Evolutionary conservation across 2,888 invertebrate species (phyloP).

Genomic region (Stenurella melanura): DNA sequence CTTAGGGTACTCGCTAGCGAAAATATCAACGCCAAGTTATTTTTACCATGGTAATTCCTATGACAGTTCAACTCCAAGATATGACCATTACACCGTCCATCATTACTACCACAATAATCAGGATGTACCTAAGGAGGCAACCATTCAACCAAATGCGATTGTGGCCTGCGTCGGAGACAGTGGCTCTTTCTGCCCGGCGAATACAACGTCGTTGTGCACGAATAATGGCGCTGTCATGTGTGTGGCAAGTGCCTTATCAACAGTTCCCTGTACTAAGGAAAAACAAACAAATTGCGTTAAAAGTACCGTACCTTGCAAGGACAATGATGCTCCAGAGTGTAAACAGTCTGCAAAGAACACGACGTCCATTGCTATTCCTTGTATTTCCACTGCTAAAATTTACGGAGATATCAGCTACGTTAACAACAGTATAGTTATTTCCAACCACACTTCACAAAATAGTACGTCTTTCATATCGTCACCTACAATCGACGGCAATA

Average conservation of each 20-base stretch:
- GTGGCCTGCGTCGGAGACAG: conserved; percentile 67
- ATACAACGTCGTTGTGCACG: conserved; percentile 69
- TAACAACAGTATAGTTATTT: conserved; percentile 60
- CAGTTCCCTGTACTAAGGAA: conserved; percentile 66
- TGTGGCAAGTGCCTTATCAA: conserved; percentile 66
- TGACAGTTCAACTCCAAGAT: conserved; percentile 62
- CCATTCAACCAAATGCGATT: conserved; percentile 66
- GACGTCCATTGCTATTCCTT: conserved; percentile 65
- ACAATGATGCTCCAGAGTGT: conserved; percentile 65
- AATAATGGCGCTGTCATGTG: conserved; percentile 70
- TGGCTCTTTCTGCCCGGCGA: conserved; percentile 67
- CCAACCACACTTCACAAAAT: conserved; percentile 16
- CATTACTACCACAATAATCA: conserved; percentile 69
- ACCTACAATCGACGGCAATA: conserved; percentile 58
- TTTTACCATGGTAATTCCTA: conserved; percentile 54
- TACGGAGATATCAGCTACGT: conserved; percentile 61
- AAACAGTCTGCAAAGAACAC: conserved; percentile 59
- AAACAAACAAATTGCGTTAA: conserved; percentile 65
- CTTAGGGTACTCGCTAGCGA: conserved; percentile 65
- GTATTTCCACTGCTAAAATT: conserved; percentile 66
- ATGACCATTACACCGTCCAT: conserved; percentile 68
- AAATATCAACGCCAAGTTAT: conserved; percentile 64
- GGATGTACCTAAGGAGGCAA: conserved; percentile 62
- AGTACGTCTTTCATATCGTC: no score
- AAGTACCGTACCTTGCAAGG: conserved; percentile 67